A percentile compares a stretch with the other conserved stretches of the same genome.
Evolutionary conservation across 2,113 vertebrate genomes (phyloP).

Genomic region (Phyllostomus discolor): DNA sequence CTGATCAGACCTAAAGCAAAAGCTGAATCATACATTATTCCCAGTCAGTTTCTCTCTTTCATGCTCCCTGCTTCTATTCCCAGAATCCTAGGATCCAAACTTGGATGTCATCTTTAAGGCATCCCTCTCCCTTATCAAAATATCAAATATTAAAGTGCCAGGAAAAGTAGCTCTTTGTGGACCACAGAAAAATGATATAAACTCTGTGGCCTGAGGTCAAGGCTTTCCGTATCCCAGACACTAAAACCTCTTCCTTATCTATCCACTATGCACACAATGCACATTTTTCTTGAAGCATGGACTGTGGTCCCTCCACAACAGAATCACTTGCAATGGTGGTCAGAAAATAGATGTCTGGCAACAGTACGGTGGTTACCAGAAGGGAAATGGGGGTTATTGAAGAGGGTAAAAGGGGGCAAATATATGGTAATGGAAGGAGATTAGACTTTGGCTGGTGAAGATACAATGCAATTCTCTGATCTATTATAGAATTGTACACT

Average conservation of each 20-base stretch:
- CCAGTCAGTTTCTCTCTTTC: not conserved
- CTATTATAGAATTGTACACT: not conserved
- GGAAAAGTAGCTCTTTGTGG: not conserved
- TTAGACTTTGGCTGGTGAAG: not conserved
- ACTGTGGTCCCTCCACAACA: not conserved
- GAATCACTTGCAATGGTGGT: not conserved
- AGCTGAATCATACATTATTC: not conserved
- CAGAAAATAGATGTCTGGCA: not conserved
- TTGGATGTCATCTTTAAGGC: not conserved
- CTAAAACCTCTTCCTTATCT: not conserved
- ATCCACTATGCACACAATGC: not conserved
- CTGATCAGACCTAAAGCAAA: not conserved
- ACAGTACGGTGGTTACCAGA: not conserved
- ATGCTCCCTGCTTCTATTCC: not conserved
- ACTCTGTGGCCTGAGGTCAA: not conserved
- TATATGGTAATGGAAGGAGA: not conserved
- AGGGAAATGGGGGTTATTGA: not conserved
- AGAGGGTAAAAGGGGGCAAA: not conserved
- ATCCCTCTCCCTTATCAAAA: not conserved
- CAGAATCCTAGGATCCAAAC: not conserved
- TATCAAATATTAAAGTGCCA: not conserved
- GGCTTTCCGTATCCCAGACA: not conserved
- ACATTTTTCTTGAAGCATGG: not conserved
- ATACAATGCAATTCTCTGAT: no score
- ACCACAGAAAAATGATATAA: not conserved